Conservation (phyloP, 2,797 vertebrate species). For the Intellagama lesueurii region DNA sequence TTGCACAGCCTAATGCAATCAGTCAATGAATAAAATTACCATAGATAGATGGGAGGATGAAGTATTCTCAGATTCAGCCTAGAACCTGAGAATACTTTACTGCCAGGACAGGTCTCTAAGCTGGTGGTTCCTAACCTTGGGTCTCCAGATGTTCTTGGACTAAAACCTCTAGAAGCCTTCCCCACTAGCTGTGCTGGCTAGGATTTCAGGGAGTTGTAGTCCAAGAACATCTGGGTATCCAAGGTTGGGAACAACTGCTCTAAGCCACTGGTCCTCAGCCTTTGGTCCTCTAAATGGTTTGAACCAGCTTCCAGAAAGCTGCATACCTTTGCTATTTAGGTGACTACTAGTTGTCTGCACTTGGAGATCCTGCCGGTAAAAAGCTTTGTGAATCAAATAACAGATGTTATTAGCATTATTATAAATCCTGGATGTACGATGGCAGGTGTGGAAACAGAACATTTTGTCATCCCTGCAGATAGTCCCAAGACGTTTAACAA, state of each 20-base stretch:
- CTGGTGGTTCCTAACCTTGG: too few relatives aligned
- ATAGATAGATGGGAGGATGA: not conserved
- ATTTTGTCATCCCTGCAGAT: slow-evolving; percentile 68
- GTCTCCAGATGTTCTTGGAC: too few relatives aligned
- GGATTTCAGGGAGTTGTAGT: too few relatives aligned
- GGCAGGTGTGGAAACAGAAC: slow-evolving; percentile 64
- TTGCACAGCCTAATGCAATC: not conserved
- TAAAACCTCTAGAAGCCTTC: too few relatives aligned
- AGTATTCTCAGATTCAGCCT: not conserved
- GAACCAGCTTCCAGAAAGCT: too few relatives aligned
- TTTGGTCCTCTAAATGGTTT: too few relatives aligned
- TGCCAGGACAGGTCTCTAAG: not conserved
- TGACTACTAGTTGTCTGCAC: not conserved
- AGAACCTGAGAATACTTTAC: not conserved
- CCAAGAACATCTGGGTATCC: too few relatives aligned
- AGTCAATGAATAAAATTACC: not conserved
- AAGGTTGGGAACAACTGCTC: too few relatives aligned
- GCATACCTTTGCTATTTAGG: not conserved
- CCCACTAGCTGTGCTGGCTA: too few relatives aligned
- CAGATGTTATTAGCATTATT: slow-evolving; percentile 44
- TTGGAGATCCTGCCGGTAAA: slow-evolving; percentile 38
- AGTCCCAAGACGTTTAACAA: slow-evolving; percentile 73
- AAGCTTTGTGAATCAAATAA: slow-evolving; percentile 52
- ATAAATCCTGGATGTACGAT: slow-evolving; percentile 64
- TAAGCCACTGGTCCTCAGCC: too few relatives aligned